Base-by-base conservation (phyloP, 2,888 invertebrate species). In the Apodemia hepburni region DNA sequence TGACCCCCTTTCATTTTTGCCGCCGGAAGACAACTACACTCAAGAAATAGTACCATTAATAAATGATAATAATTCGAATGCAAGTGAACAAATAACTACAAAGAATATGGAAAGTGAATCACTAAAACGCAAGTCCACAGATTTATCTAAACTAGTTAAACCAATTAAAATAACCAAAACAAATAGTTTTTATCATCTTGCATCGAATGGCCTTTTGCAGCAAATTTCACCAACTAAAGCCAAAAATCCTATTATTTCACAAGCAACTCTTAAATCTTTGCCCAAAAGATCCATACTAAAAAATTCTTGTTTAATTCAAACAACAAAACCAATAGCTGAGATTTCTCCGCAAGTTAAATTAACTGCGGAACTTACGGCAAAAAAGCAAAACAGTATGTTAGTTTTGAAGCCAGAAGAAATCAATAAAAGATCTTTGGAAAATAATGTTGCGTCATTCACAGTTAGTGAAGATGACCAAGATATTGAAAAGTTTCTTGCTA, bases 381-480 rank as follows among this genome's bases (percentile, higher is more conserved):
- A 66, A 54, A 58, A 61, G 65, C 61, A 79, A 70, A 70, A 60
- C 68, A 9, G 79, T 1, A 87, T 89, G 87, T 78, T 82, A 65
- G 72, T 91, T 67, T 78, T 91, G 64, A 90, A 88, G 73, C 90
- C 90, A 0, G 89, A 89, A 73, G 85, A 91, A 79, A 90, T 91
- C 38, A 90, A 90, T 70, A 76, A 83, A 70, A 82, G 80, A 68
- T 63, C 68, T 27, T 61, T 71, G 61, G 65, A 70, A 64, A 68
- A 66, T 45, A 65, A 61, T 59, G 51, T 64, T 4, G 51, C 35
- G 22, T 22, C n/a, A 18, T 42, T 42, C 29, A 1, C 12, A 42
- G 35, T 17, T 18, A 15, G 18, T 47, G 45, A n/a, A 29, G 38
- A n/a, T 17, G n/a, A 54, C 17, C 3, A 29, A 38, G 83, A 83